These are phyloP conservation scores for Parelbella ahira DNA, from an alignment of 2,888 invertebrate genomes.

Conservation along the genomic window DNA sequence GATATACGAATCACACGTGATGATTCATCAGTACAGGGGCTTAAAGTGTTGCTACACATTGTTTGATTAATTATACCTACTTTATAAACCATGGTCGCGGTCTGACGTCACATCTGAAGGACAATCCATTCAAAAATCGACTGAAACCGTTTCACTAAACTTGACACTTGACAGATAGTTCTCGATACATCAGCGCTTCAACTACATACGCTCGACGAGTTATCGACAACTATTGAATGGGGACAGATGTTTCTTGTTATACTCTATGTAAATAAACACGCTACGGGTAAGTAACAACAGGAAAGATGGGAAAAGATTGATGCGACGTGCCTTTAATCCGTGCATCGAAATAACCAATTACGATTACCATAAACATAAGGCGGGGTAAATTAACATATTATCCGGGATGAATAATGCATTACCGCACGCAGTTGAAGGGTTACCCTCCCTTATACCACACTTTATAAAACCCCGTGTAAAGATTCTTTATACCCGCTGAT, in stretches of 20 bases:
- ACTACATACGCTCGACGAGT: no score
- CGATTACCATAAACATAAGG: conserved; percentile 77
- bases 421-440: conserved; percentile 47
- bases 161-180: no score
- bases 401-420: conserved; percentile 69
- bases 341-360: conserved; percentile 75
- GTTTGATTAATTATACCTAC: no score
- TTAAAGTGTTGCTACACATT: no score
- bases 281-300: conserved; percentile 37
- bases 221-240: not conserved
- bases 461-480: no score
- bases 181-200: no score
- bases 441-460: conserved; percentile 39
- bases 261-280: conserved; percentile 15
- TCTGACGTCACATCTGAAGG: no score
- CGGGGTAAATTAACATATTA: conserved; percentile 71
- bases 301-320: conserved; percentile 57
- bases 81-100: not conserved
- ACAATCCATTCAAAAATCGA: no score
- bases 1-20: no score
- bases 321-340: conserved; percentile 52
- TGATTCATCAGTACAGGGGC: no score
- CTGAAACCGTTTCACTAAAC: no score
- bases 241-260: conserved; percentile 17
- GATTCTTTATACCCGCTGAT: no score